Evolutionary conservation across 2,888 invertebrate species (phyloP).

Genomic region (Heteropelma amictum): DNA sequence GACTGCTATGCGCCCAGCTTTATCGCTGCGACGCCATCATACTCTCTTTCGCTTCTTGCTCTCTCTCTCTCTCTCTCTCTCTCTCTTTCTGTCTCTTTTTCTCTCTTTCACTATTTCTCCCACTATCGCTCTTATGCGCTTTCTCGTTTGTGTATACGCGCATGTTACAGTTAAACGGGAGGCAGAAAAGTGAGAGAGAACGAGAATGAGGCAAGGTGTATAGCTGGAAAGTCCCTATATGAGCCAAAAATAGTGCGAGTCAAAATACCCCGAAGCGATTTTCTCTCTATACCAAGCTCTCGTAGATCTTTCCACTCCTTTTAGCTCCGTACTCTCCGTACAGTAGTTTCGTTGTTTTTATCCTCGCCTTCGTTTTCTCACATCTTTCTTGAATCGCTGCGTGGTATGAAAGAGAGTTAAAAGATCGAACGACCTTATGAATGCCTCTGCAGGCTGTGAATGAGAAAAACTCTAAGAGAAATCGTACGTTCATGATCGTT

Average conservation of each 20-base stretch:
- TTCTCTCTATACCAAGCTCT: conserved; percentile 54
- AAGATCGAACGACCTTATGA: conserved; percentile 31
- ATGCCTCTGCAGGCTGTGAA: conserved; percentile 24
- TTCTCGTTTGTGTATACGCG: conserved; percentile 22
- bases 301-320: conserved; percentile 45
- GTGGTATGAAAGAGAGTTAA: conserved; percentile 19
- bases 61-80: conserved; percentile 14
- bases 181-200: conserved; percentile 38
- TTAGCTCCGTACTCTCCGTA: too few relatives aligned
- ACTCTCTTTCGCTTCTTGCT: conserved; percentile 7
- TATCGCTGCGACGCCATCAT: conserved; percentile 61
- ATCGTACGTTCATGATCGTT: conserved; percentile 1
- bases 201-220: conserved; percentile 46
- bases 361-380: neutral
- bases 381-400: conserved; percentile 7
- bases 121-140: neutral
- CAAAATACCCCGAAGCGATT: conserved; percentile 55
- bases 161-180: conserved; percentile 47
- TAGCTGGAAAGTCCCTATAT: conserved; percentile 61
- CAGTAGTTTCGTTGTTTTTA: conserved; percentile 19
- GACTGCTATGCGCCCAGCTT: conserved; percentile 62
- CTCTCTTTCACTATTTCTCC: conserved; percentile 13
- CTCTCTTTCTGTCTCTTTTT: conserved; percentile 10
- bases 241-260: conserved; percentile 59
- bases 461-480: conserved; percentile 7